A percentile compares a stretch with the other conserved stretches of the same genome.
Conservation (phyloP, 2,113 vertebrate genomes). For the Camelus dromedarius region DNA sequence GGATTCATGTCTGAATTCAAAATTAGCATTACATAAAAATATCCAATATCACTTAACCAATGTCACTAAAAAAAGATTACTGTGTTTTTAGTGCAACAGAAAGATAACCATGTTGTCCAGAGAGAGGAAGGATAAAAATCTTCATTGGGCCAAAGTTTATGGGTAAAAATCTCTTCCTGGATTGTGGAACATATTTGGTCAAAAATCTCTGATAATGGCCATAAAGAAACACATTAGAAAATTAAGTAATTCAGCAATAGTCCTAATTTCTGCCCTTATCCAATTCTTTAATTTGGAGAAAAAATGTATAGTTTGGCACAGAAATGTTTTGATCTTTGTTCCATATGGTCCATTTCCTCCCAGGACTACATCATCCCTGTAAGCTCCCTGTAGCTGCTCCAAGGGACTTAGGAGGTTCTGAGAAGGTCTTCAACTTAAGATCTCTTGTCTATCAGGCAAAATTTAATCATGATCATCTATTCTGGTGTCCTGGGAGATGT, state of each 20-base stretch:
- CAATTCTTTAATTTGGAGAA: background rate
- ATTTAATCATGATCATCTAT: background rate
- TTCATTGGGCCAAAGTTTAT: background rate
- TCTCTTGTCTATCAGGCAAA: background rate
- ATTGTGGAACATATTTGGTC: background rate
- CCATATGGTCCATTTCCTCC: background rate
- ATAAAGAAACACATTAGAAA: conserved; percentile 51
- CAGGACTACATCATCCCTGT: background rate
- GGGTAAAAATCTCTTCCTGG: background rate
- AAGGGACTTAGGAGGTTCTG: background rate
- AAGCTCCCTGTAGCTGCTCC: background rate
- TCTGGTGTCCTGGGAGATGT: background rate
- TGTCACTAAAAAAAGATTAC: background rate
- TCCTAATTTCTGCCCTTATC: background rate
- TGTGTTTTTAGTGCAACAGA: conserved; percentile 23
- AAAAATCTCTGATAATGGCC: background rate
- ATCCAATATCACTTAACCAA: background rate
- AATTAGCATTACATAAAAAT: background rate
- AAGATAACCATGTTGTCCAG: background rate
- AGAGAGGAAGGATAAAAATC: background rate
- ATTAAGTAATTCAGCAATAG: background rate
- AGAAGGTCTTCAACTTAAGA: background rate
- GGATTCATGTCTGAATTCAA: background rate
- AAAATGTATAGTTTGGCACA: background rate
- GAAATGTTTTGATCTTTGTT: conserved; percentile 6